phyloP scores from a whole-genome alignment of 2,888 invertebrate genomes.

The Aphodius sticticus region DNA sequence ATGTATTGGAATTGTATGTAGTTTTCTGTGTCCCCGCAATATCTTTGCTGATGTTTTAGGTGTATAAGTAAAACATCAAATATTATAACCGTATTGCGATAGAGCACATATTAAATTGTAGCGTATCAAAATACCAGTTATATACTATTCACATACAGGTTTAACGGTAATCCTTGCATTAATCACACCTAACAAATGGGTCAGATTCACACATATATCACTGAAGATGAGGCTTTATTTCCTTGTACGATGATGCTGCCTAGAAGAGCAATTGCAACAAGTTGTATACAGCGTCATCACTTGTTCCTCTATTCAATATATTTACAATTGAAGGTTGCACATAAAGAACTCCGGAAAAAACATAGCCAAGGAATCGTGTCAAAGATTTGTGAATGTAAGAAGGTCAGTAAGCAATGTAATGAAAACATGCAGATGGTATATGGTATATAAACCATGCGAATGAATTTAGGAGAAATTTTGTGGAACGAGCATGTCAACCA shows the following conservation, averaged over 20 bases:
- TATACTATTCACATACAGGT: neutral
- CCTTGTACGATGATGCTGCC: neutral
- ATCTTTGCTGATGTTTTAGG: too few relatives aligned
- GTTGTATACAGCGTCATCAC: neutral
- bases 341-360: neutral
- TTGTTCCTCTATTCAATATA: neutral
- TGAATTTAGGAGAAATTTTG: neutral
- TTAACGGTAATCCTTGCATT: neutral
- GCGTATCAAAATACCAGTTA: neutral
- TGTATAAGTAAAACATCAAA: too few relatives aligned
- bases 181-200: neutral
- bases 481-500: neutral
- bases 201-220: neutral
- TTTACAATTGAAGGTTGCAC: neutral
- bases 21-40: too few relatives aligned
- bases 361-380: neutral
- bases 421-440: neutral
- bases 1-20: too few relatives aligned
- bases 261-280: neutral
- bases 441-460: neutral
- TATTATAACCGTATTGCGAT: too few relatives aligned
- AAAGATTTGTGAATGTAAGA: neutral
- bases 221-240: neutral
- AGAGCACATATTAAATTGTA: neutral
- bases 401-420: neutral